phyloP scores from a whole-genome alignment of 2,797 vertebrate species.

The Acomys russatus region DNA sequence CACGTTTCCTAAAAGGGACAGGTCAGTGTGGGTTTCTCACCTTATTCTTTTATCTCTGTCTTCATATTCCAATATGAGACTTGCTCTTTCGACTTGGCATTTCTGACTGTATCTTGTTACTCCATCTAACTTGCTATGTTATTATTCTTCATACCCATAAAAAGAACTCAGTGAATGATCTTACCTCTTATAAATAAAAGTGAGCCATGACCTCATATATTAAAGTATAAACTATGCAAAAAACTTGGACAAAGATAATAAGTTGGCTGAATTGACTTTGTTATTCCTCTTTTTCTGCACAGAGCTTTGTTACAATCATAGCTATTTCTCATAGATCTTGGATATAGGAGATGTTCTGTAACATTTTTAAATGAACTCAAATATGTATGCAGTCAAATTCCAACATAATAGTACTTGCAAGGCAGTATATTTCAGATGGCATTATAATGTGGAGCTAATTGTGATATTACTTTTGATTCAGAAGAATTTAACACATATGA shows the following conservation, averaged over 20 bases:
- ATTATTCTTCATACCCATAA: constrained; percentile 52
- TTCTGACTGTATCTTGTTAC: background rate
- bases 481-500: constrained; percentile 47
- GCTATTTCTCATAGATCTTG: constrained; percentile 31
- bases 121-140: constrained; percentile 12
- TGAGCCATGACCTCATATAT: constrained; percentile 39
- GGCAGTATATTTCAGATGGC: constrained; percentile 16
- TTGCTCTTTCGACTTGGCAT: constrained; percentile 1
- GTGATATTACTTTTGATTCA: constrained; percentile 49
- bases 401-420: constrained; percentile 15
- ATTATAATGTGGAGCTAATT: background rate
- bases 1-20: background rate
- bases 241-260: constrained; percentile 28
- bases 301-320: background rate
- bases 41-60: constrained; percentile 35
- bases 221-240: constrained; percentile 59
- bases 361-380: constrained; percentile 49
- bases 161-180: constrained; percentile 47
- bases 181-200: constrained; percentile 61
- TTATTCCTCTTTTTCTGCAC: constrained; percentile 49
- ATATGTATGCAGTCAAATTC: background rate
- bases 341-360: background rate
- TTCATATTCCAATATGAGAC: background rate
- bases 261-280: constrained; percentile 62
- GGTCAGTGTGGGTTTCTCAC: background rate